A percentile compares a stretch with the other conserved stretches of the same genome.
Evolutionary conservation across 1,140 invertebrate species (phyloP).

Genomic region (Bathynomus jamesi): DNA sequence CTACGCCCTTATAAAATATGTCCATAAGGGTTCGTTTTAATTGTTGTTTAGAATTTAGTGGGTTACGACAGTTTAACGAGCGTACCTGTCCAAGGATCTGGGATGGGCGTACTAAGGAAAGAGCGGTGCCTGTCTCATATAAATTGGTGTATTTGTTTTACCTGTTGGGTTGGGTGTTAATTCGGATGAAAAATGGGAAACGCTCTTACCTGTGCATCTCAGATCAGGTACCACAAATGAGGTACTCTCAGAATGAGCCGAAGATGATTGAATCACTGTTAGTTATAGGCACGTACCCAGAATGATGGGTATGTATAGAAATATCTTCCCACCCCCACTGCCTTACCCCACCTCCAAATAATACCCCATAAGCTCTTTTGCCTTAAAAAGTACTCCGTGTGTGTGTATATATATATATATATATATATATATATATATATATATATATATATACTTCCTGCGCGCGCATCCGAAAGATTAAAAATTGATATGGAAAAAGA

Average conservation of each 20-base stretch:
- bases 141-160: constrained; percentile 32
- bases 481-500: too few relatives aligned
- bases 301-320: too few relatives aligned
- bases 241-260: neutral
- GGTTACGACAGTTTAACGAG: neutral
- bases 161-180: constrained; percentile 31
- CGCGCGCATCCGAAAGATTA: too few relatives aligned
- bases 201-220: constrained; percentile 24
- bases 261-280: neutral
- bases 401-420: too few relatives aligned
- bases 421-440: too few relatives aligned
- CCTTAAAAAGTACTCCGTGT: too few relatives aligned
- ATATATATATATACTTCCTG: too few relatives aligned
- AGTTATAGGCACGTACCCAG: too few relatives aligned
- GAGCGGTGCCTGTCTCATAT: constrained; percentile 18
- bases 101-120: neutral
- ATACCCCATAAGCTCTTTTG: too few relatives aligned
- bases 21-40: neutral
- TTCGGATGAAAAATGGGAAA: constrained; percentile 29
- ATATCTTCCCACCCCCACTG: too few relatives aligned
- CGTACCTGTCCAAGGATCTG: neutral
- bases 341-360: too few relatives aligned
- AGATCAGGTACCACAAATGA: constrained; percentile 14
- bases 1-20: neutral
- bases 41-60: neutral